These are phyloP conservation scores for Phyllotreta striolata DNA, from an alignment of 2,888 invertebrate genomes.

Conservation along the genomic window DNA sequence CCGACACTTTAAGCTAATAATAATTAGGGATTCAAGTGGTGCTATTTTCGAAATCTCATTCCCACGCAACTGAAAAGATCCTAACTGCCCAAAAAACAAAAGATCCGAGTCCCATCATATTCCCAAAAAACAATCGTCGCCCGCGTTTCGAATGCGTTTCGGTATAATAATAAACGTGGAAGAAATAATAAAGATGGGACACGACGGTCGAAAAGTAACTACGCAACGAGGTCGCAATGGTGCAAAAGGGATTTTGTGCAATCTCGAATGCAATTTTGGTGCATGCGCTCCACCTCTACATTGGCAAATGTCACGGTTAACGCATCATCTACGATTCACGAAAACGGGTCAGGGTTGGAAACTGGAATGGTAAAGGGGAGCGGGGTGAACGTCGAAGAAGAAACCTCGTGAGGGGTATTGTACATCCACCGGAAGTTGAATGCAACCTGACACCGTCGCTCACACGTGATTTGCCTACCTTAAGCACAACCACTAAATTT, in stretches of 20 bases:
- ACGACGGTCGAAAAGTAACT: neutral
- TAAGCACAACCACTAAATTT: slow-evolving; percentile 40
- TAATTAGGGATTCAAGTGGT: slow-evolving; percentile 18
- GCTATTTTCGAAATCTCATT: slow-evolving; percentile 17
- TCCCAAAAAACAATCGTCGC: slow-evolving; percentile 30
- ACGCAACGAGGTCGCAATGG: too few relatives aligned
- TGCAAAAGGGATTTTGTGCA: too few relatives aligned
- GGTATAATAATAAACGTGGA: slow-evolving; percentile 2
- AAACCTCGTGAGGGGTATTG: slow-evolving; percentile 32
- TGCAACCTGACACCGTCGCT: slow-evolving; percentile 52
- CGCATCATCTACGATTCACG: neutral
- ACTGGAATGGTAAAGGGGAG: slow-evolving; percentile 3
- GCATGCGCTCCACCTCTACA: slow-evolving; percentile 19
- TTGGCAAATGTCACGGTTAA: slow-evolving; percentile 17
- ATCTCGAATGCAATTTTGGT: too few relatives aligned
- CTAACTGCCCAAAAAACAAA: slow-evolving; percentile 29
- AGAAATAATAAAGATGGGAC: neutral
- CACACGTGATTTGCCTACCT: slow-evolving; percentile 54
- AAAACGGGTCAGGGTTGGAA: slow-evolving; percentile 28
- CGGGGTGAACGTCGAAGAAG: slow-evolving; percentile 13
- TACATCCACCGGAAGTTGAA: slow-evolving; percentile 49
- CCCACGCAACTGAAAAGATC: slow-evolving; percentile 30
- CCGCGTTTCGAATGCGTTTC: neutral
- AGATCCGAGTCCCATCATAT: slow-evolving; percentile 29
- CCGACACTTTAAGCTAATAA: slow-evolving; percentile 13